These are phyloP conservation scores for Ashinkailepas kermadecensis DNA, from an alignment of 2,888 invertebrate species.

Conservation along the genomic window DNA sequence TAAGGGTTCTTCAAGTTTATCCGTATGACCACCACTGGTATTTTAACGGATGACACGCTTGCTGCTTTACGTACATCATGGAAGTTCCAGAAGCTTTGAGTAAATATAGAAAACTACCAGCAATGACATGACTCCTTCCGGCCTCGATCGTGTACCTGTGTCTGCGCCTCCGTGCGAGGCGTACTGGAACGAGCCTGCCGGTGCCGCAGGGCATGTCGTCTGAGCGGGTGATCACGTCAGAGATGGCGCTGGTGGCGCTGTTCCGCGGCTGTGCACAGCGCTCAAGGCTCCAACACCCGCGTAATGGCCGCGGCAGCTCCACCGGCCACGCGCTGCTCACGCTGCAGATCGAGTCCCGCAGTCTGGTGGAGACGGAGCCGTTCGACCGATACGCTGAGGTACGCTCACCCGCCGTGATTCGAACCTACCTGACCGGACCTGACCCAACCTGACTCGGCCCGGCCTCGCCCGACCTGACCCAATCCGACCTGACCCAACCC, in stretches of 20 bases:
- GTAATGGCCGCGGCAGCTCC: background rate
- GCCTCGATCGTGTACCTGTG: too few species aligned
- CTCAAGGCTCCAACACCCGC: conserved; percentile 18
- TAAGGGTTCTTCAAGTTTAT: too few species aligned
- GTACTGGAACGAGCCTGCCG: too few species aligned
- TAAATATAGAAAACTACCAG: too few species aligned
- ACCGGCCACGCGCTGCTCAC: conserved; percentile 12
- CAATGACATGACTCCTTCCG: too few species aligned
- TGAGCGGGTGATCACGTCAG: background rate
- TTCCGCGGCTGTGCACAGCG: conserved; percentile 21
- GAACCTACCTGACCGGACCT: conserved; percentile 31
- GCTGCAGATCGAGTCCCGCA: background rate
- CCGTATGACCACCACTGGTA: too few species aligned
- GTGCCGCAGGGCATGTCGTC: background rate
- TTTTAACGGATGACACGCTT: too few species aligned
- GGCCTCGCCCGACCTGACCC: conserved; percentile 33
- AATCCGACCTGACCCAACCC: conserved; percentile 29
- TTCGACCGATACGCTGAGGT: conserved; percentile 4
- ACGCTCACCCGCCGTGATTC: background rate
- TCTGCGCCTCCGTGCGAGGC: too few species aligned
- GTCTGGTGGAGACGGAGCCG: conserved; percentile 18
- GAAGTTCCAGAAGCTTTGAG: too few species aligned
- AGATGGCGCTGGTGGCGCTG: background rate
- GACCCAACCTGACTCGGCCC: conserved; percentile 34
- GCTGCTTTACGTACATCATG: too few species aligned